These are phyloP conservation scores for Odontomyia ornata DNA, from an alignment of 2,888 invertebrate species.

Conservation along the genomic window DNA sequence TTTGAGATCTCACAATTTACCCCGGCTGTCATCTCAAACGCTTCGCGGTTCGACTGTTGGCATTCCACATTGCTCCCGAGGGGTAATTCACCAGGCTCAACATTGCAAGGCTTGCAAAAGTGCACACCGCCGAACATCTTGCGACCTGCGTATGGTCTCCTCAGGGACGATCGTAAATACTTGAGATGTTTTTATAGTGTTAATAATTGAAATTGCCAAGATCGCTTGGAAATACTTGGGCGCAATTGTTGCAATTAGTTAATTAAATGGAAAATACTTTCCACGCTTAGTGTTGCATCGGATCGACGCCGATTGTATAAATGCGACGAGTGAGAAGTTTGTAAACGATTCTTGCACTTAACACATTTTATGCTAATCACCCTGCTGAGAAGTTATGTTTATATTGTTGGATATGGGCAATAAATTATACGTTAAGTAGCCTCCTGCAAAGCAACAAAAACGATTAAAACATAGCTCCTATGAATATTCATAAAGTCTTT, in stretches of 20 bases:
- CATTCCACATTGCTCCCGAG: constrained; percentile 35
- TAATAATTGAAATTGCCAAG: constrained; percentile 48
- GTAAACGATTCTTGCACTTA: constrained; percentile 40
- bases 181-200: constrained; percentile 47
- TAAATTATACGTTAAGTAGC: constrained; percentile 19
- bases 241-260: constrained; percentile 50
- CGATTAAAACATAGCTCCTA: not conserved
- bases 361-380: constrained; percentile 38
- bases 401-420: constrained; percentile 24
- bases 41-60: constrained; percentile 14
- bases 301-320: not conserved
- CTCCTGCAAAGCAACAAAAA: not conserved
- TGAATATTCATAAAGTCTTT: constrained; percentile 26
- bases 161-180: constrained; percentile 25
- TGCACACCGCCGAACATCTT: not conserved
- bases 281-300: constrained; percentile 11
- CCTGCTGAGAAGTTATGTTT: constrained; percentile 17
- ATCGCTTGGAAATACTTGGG: constrained; percentile 45
- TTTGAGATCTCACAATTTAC: too few species aligned
- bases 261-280: constrained; percentile 46
- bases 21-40: not conserved
- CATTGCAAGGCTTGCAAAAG: not conserved
- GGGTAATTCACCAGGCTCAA: constrained; percentile 12
- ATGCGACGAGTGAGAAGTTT: constrained; percentile 35
- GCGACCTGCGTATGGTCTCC: not conserved